A percentile compares a stretch with the other conserved stretches of the same genome.
Conservation (phyloP, 1,140 invertebrate genomes). For the Brachionus rubens region DNA sequence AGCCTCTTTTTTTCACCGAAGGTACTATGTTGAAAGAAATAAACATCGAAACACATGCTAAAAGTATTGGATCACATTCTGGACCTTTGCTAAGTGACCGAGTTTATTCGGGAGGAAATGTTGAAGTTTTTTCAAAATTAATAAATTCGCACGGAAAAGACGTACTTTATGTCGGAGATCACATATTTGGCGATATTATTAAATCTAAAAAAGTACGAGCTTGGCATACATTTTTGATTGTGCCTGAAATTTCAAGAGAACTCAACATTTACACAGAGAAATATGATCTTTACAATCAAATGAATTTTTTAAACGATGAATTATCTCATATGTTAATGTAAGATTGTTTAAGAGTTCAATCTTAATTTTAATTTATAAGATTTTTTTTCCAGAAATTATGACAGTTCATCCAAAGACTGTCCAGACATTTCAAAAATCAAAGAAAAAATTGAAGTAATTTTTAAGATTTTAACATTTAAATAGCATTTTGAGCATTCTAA, state of each 20-base stretch:
- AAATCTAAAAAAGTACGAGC: slow-evolving; percentile 97
- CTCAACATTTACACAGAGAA: slow-evolving; percentile 96
- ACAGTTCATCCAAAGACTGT: slow-evolving; percentile 34
- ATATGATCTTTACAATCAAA: slow-evolving; percentile 82
- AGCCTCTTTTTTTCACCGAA: slow-evolving; percentile 92
- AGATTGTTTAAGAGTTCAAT: not conserved
- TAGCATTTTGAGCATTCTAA: not conserved
- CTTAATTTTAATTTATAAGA: not conserved
- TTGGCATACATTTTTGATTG: slow-evolving; percentile 96
- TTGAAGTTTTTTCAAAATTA: slow-evolving; percentile 92
- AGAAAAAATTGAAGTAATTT: slow-evolving; percentile 11
- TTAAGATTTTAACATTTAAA: not conserved
- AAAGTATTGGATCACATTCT: slow-evolving; percentile 30
- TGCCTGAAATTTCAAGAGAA: slow-evolving; percentile 94
- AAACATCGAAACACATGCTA: slow-evolving; percentile 65
- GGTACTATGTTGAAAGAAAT: slow-evolving; percentile 93
- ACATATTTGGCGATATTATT: slow-evolving; percentile 96
- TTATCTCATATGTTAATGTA: slow-evolving; percentile 39
- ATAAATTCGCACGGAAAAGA: slow-evolving; percentile 97
- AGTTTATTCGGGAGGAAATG: slow-evolving; percentile 69
- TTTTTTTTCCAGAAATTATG: slow-evolving; percentile 40
- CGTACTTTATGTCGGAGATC: slow-evolving; percentile 89
- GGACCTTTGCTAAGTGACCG: slow-evolving; percentile 70
- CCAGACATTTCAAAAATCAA: slow-evolving; percentile 44
- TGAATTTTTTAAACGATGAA: slow-evolving; percentile 75